These are phyloP conservation scores for Drosophila nikananu DNA, from an alignment of 1,140 invertebrate species.

Conservation along the genomic window DNA sequence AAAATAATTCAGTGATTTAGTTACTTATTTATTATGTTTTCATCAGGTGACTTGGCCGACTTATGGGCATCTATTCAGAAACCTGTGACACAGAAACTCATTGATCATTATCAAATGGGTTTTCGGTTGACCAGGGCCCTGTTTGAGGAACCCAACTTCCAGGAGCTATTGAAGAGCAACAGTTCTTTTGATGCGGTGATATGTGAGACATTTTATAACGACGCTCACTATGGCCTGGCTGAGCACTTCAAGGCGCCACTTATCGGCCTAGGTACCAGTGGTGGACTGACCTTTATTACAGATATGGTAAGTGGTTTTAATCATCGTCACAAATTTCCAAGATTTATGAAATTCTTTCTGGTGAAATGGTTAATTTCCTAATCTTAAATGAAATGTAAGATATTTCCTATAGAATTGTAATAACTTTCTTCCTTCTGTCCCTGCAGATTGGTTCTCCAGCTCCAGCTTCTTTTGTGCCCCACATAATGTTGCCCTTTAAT, in stretches of 20 bases:
- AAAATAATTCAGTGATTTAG: not conserved
- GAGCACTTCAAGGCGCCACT: constrained; percentile 79
- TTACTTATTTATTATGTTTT: not conserved
- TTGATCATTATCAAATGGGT: constrained; percentile 55
- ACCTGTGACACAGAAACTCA: constrained; percentile 24
- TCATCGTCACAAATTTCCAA: not conserved
- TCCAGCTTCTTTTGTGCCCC: constrained; percentile 54
- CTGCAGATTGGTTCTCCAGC: constrained; percentile 81
- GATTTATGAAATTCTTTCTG: not conserved
- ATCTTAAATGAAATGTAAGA: not conserved
- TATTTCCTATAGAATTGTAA: not conserved
- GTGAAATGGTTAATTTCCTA: not conserved
- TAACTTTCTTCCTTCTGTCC: not conserved
- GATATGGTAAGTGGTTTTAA: constrained; percentile 55
- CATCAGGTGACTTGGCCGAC: constrained; percentile 36
- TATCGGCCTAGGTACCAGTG: constrained; percentile 75
- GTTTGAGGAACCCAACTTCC: constrained; percentile 44
- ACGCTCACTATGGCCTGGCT: constrained; percentile 73
- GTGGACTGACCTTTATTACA: constrained; percentile 67
- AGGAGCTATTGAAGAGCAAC: constrained; percentile 34
- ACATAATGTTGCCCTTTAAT: constrained; percentile 56
- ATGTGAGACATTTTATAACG: constrained; percentile 75
- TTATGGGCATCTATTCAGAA: constrained; percentile 47
- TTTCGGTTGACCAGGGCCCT: constrained; percentile 42
- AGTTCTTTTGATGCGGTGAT: constrained; percentile 76